Conservation (phyloP, 2,888 invertebrate species). For the Apamea sordens region DNA sequence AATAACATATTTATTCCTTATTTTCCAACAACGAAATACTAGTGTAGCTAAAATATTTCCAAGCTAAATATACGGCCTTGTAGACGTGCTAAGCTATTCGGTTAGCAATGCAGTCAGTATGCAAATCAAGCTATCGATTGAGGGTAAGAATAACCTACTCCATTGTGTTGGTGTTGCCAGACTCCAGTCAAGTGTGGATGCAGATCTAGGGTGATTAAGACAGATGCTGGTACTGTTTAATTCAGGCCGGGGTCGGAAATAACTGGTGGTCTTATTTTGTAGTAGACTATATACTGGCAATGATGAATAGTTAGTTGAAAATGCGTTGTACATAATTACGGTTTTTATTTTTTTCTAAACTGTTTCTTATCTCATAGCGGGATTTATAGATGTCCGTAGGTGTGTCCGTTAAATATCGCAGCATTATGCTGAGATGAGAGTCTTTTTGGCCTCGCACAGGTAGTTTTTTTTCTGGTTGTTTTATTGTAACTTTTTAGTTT, state of each 20-base stretch:
- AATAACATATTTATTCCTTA: neutral
- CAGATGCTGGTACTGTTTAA: constrained; percentile 21
- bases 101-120: constrained; percentile 37
- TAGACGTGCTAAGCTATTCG: constrained; percentile 3
- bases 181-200: constrained; percentile 40
- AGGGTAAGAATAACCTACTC: constrained; percentile 46
- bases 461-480: too few species aligned
- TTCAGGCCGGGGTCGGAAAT: constrained; percentile 8
- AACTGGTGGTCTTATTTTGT: too few species aligned
- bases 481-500: too few species aligned
- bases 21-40: neutral
- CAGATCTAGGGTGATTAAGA: constrained; percentile 44
- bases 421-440: too few species aligned
- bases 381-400: too few species aligned
- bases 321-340: neutral
- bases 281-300: too few species aligned
- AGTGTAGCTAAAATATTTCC: neutral
- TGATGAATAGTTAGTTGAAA: neutral
- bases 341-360: too few species aligned
- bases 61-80: neutral
- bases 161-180: constrained; percentile 24
- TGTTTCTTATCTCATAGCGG: too few species aligned
- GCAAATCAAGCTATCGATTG: constrained; percentile 54
- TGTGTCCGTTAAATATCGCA: too few species aligned
- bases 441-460: too few species aligned